These are phyloP conservation scores for Oscheius onirici DNA, from an alignment of 2,888 invertebrate genomes.

Conservation along the genomic window DNA sequence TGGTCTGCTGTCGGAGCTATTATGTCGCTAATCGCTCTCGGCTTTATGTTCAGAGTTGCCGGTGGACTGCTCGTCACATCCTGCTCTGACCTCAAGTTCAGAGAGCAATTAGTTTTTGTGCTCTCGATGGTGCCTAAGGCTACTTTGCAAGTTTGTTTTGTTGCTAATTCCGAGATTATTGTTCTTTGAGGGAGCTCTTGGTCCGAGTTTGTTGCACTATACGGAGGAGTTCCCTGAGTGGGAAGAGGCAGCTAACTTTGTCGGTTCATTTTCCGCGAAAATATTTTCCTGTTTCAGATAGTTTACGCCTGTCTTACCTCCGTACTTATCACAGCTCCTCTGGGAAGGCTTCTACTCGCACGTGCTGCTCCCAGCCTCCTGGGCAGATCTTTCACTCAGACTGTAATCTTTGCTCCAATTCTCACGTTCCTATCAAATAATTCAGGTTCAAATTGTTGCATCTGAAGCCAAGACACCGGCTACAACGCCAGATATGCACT, in stretches of 20 bases:
- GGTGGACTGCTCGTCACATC: conserved; percentile 37
- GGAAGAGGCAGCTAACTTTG: conserved; percentile 37
- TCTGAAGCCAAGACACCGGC: neutral
- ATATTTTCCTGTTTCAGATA: conserved; percentile 10
- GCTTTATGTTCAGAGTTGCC: conserved; percentile 31
- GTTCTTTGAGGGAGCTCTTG: conserved; percentile 38
- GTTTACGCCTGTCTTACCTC: conserved; percentile 30
- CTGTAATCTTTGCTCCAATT: conserved; percentile 3
- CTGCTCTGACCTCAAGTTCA: conserved; percentile 36
- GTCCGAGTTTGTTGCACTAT: conserved; percentile 36
- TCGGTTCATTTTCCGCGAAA: conserved; percentile 1
- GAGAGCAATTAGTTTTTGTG: conserved; percentile 43
- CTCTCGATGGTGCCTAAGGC: conserved; percentile 44
- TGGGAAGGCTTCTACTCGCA: conserved; percentile 39
- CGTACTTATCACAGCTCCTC: conserved; percentile 46
- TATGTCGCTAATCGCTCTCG: conserved; percentile 11
- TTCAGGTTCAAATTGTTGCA: neutral
- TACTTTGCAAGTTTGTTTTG: conserved; percentile 39
- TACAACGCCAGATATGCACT: too few relatives aligned
- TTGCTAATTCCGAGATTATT: too few relatives aligned
- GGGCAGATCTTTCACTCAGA: neutral
- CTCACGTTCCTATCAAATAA: neutral
- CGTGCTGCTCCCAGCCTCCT: conserved; percentile 3
- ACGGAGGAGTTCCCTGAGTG: conserved; percentile 39
- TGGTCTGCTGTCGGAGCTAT: neutral